These are phyloP conservation scores for Acronicta aceris DNA, from an alignment of 2,888 invertebrate species.

Conservation along the genomic window DNA sequence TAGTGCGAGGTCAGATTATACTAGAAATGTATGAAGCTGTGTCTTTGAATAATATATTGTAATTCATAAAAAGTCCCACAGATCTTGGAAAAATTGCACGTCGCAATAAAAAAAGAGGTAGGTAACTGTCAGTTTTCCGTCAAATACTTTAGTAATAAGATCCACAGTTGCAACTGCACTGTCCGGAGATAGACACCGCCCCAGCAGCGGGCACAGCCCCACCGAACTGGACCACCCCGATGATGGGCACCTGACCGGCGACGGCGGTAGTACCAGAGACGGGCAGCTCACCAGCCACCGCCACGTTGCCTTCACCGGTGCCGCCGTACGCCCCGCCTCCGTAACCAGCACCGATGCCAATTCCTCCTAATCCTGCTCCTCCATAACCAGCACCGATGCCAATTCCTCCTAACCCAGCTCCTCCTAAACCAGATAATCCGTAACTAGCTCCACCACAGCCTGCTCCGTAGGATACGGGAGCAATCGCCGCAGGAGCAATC, in stretches of 20 bases:
- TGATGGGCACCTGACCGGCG: conserved; percentile 53
- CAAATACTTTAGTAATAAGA: conserved; percentile 5
- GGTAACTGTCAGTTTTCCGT: neutral
- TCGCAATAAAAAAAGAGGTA: neutral
- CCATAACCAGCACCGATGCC: neutral
- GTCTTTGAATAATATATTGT: too few species aligned
- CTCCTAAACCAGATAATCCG: neutral
- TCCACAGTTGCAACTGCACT: conserved; percentile 49
- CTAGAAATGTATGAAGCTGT: too few species aligned
- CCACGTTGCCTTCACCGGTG: conserved; percentile 32
- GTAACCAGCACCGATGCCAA: neutral
- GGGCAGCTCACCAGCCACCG: conserved; percentile 37
- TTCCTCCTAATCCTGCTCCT: neutral
- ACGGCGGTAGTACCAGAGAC: conserved; percentile 50
- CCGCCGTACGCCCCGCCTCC: conserved; percentile 29
- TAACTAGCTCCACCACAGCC: neutral
- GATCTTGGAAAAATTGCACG: too few species aligned
- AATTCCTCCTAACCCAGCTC: neutral
- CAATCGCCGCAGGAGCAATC: conserved; percentile 9
- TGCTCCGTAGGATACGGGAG: conserved; percentile 2
- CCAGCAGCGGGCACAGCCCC: conserved; percentile 60
- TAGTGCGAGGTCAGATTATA: too few species aligned
- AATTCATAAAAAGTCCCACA: too few species aligned
- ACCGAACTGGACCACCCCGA: conserved; percentile 54
- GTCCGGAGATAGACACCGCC: conserved; percentile 52